phyloP scores from a whole-genome alignment of 2,797 vertebrate genomes.

The Staurois parvus region DNA sequence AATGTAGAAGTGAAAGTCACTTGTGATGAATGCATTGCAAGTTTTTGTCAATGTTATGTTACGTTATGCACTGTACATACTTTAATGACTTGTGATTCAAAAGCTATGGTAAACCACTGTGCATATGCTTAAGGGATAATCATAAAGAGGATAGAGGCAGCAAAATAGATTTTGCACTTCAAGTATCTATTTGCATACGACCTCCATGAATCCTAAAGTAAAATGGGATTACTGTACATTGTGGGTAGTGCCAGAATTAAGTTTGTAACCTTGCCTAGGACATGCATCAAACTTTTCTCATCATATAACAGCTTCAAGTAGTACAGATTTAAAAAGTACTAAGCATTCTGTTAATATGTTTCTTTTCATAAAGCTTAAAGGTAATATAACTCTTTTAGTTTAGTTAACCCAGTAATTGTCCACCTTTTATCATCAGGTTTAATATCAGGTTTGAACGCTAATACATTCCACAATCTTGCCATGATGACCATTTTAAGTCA shows the following conservation, averaged over 20 bases:
- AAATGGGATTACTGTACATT: background rate
- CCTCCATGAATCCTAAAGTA: constrained; percentile 10
- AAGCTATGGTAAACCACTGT: constrained; percentile 17
- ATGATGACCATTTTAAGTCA: too few relatives aligned
- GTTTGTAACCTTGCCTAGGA: constrained; percentile 1
- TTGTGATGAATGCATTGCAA: constrained; percentile 11
- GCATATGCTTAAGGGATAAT: constrained; percentile 29
- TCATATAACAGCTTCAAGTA: too few relatives aligned
- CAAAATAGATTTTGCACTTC: constrained; percentile 14
- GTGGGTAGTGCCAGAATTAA: background rate
- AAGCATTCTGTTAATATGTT: too few relatives aligned
- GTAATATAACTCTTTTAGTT: too few relatives aligned
- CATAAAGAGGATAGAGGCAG: background rate
- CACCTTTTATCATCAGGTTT: too few relatives aligned
- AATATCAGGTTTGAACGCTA: too few relatives aligned
- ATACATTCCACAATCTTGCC: too few relatives aligned
- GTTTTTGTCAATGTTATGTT: background rate
- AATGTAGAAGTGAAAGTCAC: background rate
- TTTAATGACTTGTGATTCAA: constrained; percentile 28
- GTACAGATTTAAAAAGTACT: too few relatives aligned
- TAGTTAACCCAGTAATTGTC: too few relatives aligned
- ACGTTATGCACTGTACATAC: constrained; percentile 6
- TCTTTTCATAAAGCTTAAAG: too few relatives aligned
- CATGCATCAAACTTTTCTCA: background rate
- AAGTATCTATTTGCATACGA: background rate